Base-by-base conservation (phyloP, 2,888 invertebrate species). In the Phortica magna region DNA sequence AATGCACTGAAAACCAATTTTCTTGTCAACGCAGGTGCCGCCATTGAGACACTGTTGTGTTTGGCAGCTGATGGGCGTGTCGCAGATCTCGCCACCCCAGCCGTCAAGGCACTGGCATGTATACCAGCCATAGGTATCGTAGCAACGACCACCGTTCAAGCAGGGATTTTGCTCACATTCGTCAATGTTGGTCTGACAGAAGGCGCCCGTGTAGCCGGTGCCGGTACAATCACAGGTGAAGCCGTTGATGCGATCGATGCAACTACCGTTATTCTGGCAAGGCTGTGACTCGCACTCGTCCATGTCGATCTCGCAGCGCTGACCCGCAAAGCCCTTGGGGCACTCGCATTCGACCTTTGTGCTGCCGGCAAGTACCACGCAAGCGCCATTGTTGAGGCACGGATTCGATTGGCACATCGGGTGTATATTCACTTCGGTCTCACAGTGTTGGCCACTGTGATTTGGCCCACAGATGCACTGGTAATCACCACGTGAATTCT, bases 21-120 rank as follows among this genome's bases (percentile, higher is more conserved):
- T 92, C 80, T 93, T 92, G 77, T 93, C 93, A 68, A 89, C 86
- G 92, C 96, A 97, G n/a, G 94, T 93, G 76, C 95, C 97, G 0
- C 96, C 96, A 91, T 96, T 95, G 80, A 93, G 93, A 88, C 97
- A 97, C 61, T 95, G 96, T 83, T 94, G 94, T 64, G 93, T 94
- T 80, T 93, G 93, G 91, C 97, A 97, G 82, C 91, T 92, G 48
- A 92, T 89, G 7, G 89, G 95, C 89, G 93, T 92, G 87, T 96
- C 95, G 90, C 97, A 97, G 80, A 95, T 94, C 78, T 94, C 94
- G 41, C 97, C 97, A 75, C 95, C 95, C 92, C 95, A 97, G n/a
- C 96, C 96, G 12, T 94, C 93, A 75, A 93, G 93, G 91, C 97
- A 97, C 84, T 95, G 95, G 90, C 97, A 97, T 82, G 89, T 93